phyloP scores from a whole-genome alignment of 2,888 invertebrate genomes.

The Altica lythri region DNA sequence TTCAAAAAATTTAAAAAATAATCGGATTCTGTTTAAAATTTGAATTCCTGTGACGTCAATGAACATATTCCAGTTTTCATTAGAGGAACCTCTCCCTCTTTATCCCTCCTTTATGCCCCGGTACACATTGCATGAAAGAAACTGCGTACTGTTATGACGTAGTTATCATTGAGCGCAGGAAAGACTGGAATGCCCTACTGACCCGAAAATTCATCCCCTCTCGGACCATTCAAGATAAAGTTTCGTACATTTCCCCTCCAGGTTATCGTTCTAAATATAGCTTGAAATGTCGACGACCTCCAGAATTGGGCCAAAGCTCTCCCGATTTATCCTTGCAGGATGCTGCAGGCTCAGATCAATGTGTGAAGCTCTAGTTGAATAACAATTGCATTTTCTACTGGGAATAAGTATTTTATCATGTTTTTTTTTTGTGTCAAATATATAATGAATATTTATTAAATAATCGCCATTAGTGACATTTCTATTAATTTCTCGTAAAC shows the following conservation, averaged over 20 bases:
- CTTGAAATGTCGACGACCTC: constrained; percentile 32
- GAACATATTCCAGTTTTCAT: neutral
- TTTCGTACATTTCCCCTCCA: constrained; percentile 18
- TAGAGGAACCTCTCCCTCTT: neutral
- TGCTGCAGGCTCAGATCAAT: constrained; percentile 24
- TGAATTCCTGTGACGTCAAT: neutral
- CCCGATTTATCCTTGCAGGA: constrained; percentile 29
- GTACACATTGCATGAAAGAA: constrained; percentile 8
- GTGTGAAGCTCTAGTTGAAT: constrained; percentile 16
- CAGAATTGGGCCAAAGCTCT: constrained; percentile 31
- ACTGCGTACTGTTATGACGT: constrained; percentile 27
- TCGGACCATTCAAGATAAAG: constrained; percentile 30
- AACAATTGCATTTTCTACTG: constrained; percentile 8
- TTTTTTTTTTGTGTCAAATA: too few species aligned
- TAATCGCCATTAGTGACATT: too few species aligned
- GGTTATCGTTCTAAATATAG: constrained; percentile 33
- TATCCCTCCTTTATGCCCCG: neutral
- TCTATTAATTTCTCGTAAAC: too few species aligned
- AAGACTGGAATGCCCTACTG: constrained; percentile 32
- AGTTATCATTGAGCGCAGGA: constrained; percentile 29
- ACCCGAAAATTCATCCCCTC: constrained; percentile 32
- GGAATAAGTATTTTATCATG: constrained; percentile 4
- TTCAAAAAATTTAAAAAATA: neutral
- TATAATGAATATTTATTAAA: too few species aligned
- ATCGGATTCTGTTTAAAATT: neutral